Percentiles rank a stretch among this genome's conserved stretches.
phyloP scores from a whole-genome alignment of 2,888 invertebrate genomes.

The Rhagonycha lutea region DNA sequence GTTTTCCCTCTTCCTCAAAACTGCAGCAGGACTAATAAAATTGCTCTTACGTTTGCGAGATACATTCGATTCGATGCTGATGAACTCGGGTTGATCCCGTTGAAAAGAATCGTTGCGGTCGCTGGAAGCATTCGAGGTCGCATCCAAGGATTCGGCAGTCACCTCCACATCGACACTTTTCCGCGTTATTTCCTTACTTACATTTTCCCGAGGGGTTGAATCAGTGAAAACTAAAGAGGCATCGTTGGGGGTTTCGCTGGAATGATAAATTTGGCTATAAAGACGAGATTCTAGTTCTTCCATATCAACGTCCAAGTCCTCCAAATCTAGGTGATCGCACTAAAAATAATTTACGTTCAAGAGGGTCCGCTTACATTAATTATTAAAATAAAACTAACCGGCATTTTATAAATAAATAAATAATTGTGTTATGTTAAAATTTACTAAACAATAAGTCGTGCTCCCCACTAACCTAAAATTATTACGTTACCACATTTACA shows the following conservation, averaged over 20 bases:
- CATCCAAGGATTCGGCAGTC: not conserved
- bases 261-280: slow-evolving; percentile 49
- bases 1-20: not conserved
- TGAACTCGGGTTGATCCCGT: not conserved
- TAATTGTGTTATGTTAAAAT: not conserved
- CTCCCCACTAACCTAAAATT: not conserved
- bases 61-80: not conserved
- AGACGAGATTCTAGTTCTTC: slow-evolving; percentile 48
- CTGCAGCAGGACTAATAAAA: too few relatives aligned
- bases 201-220: not conserved
- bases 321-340: slow-evolving; percentile 5
- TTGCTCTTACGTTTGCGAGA: not conserved
- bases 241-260: not conserved
- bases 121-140: not conserved
- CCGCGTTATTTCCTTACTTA: not conserved
- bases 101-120: not conserved
- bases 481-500: not conserved
- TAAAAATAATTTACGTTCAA: not conserved
- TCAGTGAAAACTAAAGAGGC: not conserved
- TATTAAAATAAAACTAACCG: not conserved
- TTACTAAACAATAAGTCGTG: not conserved
- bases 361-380: not conserved
- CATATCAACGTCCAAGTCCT: slow-evolving; percentile 40
- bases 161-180: not conserved
- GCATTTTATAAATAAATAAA: not conserved